Evolutionary conservation across 2,113 vertebrate species (phyloP).

Genomic region (Sinocyclocheilus rhinocerous): DNA sequence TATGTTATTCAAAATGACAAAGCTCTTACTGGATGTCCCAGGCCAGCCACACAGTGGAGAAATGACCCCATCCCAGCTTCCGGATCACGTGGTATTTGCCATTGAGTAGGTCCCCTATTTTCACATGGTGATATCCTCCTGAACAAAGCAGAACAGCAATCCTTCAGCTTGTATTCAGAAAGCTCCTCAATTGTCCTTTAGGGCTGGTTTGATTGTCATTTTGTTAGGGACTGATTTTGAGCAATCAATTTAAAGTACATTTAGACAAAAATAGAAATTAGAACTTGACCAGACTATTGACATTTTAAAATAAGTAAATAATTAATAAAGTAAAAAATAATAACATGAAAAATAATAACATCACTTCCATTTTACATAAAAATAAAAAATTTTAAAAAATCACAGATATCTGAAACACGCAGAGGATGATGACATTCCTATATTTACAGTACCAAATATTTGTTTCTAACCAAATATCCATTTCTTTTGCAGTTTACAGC

Average conservation of each 20-base stretch:
- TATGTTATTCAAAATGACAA: background rate
- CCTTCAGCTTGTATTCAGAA: background rate
- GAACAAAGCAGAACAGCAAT: conserved; percentile 45
- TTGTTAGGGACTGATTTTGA: background rate
- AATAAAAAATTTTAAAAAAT: too few relatives aligned
- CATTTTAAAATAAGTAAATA: background rate
- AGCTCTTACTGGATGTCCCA: conserved; percentile 96
- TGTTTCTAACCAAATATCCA: background rate
- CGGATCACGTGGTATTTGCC: conserved; percentile 96
- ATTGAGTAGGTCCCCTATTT: conserved; percentile 73
- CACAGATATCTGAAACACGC: background rate
- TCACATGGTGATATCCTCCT: conserved; percentile 93
- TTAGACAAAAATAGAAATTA: background rate
- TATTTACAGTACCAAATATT: background rate
- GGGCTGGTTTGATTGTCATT: background rate
- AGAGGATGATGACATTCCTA: background rate
- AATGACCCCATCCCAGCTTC: conserved; percentile 98
- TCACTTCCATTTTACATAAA: too few relatives aligned
- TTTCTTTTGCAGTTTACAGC: background rate
- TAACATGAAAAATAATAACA: too few relatives aligned
- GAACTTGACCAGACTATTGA: background rate
- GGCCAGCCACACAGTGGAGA: conserved; percentile 97
- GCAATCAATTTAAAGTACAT: background rate
- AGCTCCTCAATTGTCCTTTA: background rate
- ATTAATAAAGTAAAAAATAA: background rate